A percentile compares a stretch with the other conserved stretches of the same genome.
These are phyloP conservation scores for Lasiurus cinereus DNA, from an alignment of 2,113 vertebrate genomes.

Conservation along the genomic window DNA sequence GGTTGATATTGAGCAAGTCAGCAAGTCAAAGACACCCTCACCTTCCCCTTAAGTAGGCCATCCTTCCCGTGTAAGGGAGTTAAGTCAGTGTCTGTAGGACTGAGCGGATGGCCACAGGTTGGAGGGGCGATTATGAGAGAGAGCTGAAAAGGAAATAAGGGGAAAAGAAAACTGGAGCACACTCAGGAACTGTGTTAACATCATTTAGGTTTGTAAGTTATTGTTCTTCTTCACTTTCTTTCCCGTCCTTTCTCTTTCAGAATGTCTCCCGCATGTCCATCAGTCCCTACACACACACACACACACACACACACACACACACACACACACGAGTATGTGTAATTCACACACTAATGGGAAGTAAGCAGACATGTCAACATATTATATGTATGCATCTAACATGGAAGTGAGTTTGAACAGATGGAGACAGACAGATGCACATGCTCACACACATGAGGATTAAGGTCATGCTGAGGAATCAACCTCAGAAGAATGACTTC, in stretches of 20 bases:
- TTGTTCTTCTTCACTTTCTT: background rate
- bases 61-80: background rate
- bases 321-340: rapidly evolving
- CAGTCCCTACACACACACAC: background rate
- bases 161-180: background rate
- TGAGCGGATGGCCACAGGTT: background rate
- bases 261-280: background rate
- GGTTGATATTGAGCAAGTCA: background rate
- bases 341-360: background rate
- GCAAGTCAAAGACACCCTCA: background rate
- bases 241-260: constrained; percentile 5
- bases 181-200: background rate
- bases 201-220: background rate
- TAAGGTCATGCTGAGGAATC: background rate
- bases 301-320: background rate
- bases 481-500: background rate
- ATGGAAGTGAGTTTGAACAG: background rate
- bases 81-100: background rate
- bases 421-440: background rate
- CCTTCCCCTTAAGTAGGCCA: constrained; percentile 12
- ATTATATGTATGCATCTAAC: background rate
- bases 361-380: background rate
- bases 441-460: background rate
- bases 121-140: background rate
- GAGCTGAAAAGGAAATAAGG: background rate